Evolutionary conservation across 2,113 vertebrate species (phyloP).

Genomic region (Isurus oxyrinchus): DNA sequence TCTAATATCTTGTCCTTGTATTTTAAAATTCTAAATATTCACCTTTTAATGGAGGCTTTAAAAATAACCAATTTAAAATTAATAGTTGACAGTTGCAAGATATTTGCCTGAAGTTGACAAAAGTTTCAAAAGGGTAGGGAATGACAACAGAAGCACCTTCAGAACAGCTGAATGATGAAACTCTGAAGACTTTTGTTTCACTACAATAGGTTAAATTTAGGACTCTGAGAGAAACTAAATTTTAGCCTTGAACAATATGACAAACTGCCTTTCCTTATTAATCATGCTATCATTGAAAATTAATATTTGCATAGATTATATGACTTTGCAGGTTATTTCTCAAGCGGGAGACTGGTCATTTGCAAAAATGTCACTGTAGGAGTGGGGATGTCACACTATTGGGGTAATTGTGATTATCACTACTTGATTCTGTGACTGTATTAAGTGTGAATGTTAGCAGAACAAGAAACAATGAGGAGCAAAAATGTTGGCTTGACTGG

Average conservation of each 20-base stretch:
- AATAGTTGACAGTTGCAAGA: neutral
- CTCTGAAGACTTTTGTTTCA: neutral
- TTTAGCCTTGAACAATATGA: neutral
- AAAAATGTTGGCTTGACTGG: conserved; percentile 27
- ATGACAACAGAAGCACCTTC: neutral
- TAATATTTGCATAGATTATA: neutral
- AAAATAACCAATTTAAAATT: conserved; percentile 4
- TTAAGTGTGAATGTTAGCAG: neutral
- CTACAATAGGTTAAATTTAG: conserved; percentile 14
- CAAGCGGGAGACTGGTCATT: neutral
- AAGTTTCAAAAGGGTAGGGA: neutral
- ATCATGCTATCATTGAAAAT: neutral
- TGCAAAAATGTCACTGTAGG: neutral
- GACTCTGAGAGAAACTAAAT: neutral
- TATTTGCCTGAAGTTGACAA: neutral
- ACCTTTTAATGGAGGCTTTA: neutral
- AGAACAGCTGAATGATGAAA: neutral
- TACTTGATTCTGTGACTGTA: neutral
- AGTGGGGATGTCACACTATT: neutral
- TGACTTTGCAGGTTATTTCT: neutral
- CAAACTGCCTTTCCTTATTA: neutral
- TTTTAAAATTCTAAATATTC: conserved; percentile 11
- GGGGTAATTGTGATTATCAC: neutral
- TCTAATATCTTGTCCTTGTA: neutral
- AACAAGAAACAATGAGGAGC: neutral